A percentile compares a stretch with the other conserved stretches of the same genome.
phyloP scores from a whole-genome alignment of 37 sponge, comb jelly and placozoan genomes.

The Oopsacas minuta region DNA sequence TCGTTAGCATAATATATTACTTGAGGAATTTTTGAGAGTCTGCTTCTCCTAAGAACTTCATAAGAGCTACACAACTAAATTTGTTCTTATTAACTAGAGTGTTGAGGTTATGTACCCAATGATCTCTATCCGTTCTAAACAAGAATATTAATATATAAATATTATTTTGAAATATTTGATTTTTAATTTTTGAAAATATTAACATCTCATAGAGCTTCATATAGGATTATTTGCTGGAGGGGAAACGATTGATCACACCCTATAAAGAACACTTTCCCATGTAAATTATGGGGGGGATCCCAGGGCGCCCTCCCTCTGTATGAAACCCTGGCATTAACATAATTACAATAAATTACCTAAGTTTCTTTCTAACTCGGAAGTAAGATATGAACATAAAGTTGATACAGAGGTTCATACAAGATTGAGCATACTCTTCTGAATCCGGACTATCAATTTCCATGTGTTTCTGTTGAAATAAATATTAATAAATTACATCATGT shows the following conservation, averaged over 20 bases:
- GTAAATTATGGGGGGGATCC: no score
- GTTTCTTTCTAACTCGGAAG: slow-evolving; percentile 55
- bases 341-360: slow-evolving; percentile 54
- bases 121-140: neutral
- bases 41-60: slow-evolving; percentile 30
- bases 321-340: no score
- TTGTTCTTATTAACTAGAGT: slow-evolving; percentile 21
- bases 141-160: no score
- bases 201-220: no score
- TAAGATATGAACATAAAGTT: slow-evolving; percentile 70
- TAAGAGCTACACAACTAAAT: slow-evolving; percentile 45
- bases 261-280: no score
- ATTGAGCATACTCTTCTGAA: slow-evolving; percentile 21
- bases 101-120: neutral
- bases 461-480: neutral
- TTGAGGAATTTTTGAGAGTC: slow-evolving; percentile 36
- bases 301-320: no score
- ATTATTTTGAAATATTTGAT: no score
- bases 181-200: no score
- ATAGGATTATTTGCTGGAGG: no score
- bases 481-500: neutral
- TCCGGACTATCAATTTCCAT: neutral
- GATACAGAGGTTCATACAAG: slow-evolving; percentile 45
- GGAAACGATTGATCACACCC: no score
- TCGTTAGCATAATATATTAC: slow-evolving; percentile 26